Evolutionary conservation across 2,888 invertebrate species (phyloP).

Genomic region (Clanis bilineata): DNA sequence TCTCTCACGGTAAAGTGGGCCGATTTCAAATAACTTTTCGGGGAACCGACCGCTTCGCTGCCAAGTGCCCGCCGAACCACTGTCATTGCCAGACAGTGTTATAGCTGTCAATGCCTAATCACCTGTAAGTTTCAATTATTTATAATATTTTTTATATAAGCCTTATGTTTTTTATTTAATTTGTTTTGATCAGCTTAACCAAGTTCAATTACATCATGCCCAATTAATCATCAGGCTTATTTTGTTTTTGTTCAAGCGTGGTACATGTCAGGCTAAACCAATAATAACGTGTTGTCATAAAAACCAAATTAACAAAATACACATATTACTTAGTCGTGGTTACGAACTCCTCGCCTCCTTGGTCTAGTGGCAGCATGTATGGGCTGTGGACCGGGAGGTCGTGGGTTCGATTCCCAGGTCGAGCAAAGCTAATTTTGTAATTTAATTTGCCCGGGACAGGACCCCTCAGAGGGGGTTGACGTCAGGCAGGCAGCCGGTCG

Average conservation of each 20-base stretch:
- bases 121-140: constrained; percentile 27
- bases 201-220: background rate
- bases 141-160: background rate
- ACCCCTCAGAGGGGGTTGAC: too few species aligned
- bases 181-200: background rate
- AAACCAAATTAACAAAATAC: too few species aligned
- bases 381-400: too few species aligned
- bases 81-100: constrained; percentile 74
- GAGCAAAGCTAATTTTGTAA: too few species aligned
- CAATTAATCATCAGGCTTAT: background rate
- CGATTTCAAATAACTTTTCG: constrained; percentile 79
- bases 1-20: constrained; percentile 59
- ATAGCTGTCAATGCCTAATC: constrained; percentile 51
- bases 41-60: constrained; percentile 58
- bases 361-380: too few species aligned
- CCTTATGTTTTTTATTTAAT: background rate
- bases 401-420: too few species aligned
- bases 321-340: too few species aligned
- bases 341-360: too few species aligned
- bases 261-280: too few species aligned
- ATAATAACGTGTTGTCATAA: too few species aligned
- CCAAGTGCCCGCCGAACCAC: constrained; percentile 65
- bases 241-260: background rate
- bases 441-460: too few species aligned
- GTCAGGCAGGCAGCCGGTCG: too few species aligned